A percentile compares a stretch with the other conserved stretches of the same genome.
phyloP scores from a whole-genome alignment of 92 coral and sea anemone genomes.

The Epizoanthus illoricatus region DNA sequence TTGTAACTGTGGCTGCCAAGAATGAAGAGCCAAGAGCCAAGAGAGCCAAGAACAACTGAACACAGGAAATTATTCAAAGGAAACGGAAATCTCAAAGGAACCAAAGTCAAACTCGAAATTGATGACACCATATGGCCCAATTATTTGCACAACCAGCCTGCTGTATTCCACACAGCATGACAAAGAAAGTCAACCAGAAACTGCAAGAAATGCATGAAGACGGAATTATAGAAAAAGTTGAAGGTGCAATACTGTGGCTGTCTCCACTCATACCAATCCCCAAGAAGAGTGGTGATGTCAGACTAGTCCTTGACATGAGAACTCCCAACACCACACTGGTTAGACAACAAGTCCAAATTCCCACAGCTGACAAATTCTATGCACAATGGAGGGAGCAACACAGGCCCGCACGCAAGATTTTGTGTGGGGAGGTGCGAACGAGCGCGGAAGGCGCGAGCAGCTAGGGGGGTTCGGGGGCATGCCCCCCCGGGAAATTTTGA shows the following conservation, averaged over 20 bases:
- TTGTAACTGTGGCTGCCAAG: too few relatives aligned
- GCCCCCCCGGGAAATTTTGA: too few relatives aligned
- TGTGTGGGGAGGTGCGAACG: too few relatives aligned
- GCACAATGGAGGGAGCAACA: conserved; percentile 46
- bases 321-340: conserved; percentile 47
- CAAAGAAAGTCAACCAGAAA: conserved; percentile 40
- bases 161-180: conserved; percentile 52
- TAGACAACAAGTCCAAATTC: conserved; percentile 50
- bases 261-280: conserved; percentile 51
- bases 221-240: conserved; percentile 48
- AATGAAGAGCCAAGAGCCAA: too few relatives aligned
- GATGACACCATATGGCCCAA: too few relatives aligned
- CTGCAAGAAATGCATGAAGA: conserved; percentile 47
- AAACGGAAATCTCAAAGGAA: too few relatives aligned
- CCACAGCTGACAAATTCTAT: conserved; percentile 59
- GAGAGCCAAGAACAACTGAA: too few relatives aligned
- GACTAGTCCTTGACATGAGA: conserved; percentile 54
- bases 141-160: conserved; percentile 49
- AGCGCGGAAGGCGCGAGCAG: too few relatives aligned
- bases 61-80: too few relatives aligned
- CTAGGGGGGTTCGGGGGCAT: too few relatives aligned
- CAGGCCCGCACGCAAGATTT: too few relatives aligned
- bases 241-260: conserved; percentile 48
- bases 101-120: too few relatives aligned
- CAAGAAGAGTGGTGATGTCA: conserved; percentile 48